Base-by-base conservation (phyloP, 2,797 vertebrate species). In the Margarornis squamiger region DNA sequence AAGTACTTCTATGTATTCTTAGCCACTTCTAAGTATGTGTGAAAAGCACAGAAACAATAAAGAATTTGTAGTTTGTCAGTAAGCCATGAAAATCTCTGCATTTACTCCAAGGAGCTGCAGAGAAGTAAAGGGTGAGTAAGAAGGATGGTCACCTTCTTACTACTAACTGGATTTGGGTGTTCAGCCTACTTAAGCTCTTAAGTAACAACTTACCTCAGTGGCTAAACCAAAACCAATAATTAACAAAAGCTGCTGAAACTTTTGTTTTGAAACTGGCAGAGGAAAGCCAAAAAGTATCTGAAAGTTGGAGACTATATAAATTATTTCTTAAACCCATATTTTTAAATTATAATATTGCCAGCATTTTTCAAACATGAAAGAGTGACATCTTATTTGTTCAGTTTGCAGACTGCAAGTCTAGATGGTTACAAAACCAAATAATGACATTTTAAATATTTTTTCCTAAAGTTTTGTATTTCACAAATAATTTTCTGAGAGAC, bases 41-140 rank as follows among this genome's bases (percentile, higher is more conserved):
- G 93, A 90, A 95, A 96, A 92, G 86, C 85, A 88, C 1, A 79
- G 82, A 86, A 94, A 96, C 73, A 94, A 92, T 77, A 80, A 74
- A 78, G 87, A 91, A 90, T 59, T 66, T 90, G 73, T 55, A 90
- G 48, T 29, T 91, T 79, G 86, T 88, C 66, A 38, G 39, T 76
- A 67, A 92, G 48, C 76, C 66, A 34, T 51, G 48, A 77, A 94
- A 94, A 87, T 45, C n/a, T 88, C 62, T 26, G 55, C 52, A 32
- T 54, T 54, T 32, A 32, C 52, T 32, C 12, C 30, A 32, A 54
- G 30, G 32, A 94, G 75, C 15, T 86, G 48, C 48, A 73, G 52
- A 72, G 39, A 73, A 30, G 34, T 70, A 88, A 63, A 0, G 2
- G 49, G 48, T 27, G 49, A 83, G 68, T 81, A 83, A 84, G 34